Conservation (phyloP, 2,113 vertebrate species). For the Rhodinocichla rosea region DNA sequence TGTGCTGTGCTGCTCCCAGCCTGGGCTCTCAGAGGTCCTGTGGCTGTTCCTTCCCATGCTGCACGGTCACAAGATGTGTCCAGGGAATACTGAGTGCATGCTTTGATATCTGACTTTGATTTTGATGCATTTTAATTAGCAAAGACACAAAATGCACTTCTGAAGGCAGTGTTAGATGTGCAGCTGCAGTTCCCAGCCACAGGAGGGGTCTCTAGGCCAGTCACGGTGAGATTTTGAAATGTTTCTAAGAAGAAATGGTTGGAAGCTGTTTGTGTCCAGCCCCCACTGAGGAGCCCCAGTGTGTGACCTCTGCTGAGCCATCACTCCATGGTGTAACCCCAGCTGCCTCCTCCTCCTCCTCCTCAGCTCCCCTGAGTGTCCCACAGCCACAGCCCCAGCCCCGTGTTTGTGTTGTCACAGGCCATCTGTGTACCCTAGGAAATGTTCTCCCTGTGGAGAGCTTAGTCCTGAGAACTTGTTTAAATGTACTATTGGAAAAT, state of each 20-base stretch:
- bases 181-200: constrained; percentile 28
- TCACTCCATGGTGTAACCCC: not conserved
- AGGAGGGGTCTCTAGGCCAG: constrained; percentile 31
- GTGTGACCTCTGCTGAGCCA: not conserved
- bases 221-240: not conserved
- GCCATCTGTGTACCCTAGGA: not conserved
- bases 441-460: not conserved
- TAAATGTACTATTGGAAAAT: constrained; percentile 60
- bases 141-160: not conserved
- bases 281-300: not conserved
- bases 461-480: constrained; percentile 33
- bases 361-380: not conserved
- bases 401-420: not conserved
- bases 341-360: not conserved
- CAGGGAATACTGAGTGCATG: not conserved
- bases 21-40: not conserved
- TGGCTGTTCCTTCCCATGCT: not conserved
- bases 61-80: not conserved
- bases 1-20: not conserved
- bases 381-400: not conserved
- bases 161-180: not conserved
- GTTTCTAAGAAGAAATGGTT: not conserved
- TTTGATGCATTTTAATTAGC: not conserved
- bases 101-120: not conserved
- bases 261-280: not conserved